phyloP scores from a whole-genome alignment of 2,888 invertebrate genomes.

The Stenurella melanura region DNA sequence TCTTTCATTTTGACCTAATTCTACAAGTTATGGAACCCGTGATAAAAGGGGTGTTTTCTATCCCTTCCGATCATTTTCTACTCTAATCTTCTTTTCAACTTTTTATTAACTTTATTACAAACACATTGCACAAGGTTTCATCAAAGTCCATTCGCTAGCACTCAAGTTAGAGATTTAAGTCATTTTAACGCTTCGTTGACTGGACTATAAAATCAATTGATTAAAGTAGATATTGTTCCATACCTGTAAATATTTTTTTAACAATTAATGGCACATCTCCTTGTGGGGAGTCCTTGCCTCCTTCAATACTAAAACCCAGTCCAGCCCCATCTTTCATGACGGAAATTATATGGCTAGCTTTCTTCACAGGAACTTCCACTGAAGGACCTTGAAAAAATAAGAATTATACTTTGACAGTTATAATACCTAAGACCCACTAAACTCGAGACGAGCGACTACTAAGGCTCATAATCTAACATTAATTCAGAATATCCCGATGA shows the following conservation, averaged over 20 bases:
- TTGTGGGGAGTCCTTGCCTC: constrained; percentile 91
- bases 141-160: no score
- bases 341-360: constrained; percentile 69
- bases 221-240: constrained; percentile 38
- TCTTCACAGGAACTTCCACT: constrained; percentile 50
- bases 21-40: no score
- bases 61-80: no score
- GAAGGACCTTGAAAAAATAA: constrained; percentile 38
- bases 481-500: not conserved
- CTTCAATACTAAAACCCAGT: constrained; percentile 95
- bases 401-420: not conserved
- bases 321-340: constrained; percentile 88
- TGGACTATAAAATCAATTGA: no score
- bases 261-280: constrained; percentile 93
- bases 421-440: not conserved
- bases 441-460: not conserved
- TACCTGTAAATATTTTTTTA: constrained; percentile 96
- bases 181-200: no score
- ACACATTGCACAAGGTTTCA: no score
- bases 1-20: no score
- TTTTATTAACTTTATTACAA: no score
- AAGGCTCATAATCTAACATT: no score
- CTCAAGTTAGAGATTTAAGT: no score
- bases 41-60: no score
- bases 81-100: no score